Conservation (phyloP, 2,797 vertebrate genomes). For the Pristis pectinata region DNA sequence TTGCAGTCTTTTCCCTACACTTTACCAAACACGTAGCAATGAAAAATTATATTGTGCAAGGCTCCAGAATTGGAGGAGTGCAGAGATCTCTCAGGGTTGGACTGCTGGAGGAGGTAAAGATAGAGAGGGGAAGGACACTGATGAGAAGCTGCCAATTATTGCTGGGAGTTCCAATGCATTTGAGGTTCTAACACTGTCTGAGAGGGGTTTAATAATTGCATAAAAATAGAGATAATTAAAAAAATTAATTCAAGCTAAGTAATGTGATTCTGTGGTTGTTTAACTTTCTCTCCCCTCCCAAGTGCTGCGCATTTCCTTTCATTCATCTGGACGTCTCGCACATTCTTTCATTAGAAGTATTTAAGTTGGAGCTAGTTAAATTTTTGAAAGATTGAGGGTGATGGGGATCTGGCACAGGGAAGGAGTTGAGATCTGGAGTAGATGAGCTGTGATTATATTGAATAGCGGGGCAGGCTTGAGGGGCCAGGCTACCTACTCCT, state of each 20-base stretch:
- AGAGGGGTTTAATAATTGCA: not conserved
- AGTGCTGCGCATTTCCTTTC: no score
- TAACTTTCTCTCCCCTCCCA: not conserved
- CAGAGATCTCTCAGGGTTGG: not conserved
- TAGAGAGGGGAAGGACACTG: not conserved
- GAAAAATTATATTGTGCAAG: not conserved
- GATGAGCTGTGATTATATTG: no score
- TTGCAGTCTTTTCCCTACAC: no score
- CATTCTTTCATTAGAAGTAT: no score
- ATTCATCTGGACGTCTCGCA: not conserved
- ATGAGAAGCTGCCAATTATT: not conserved
- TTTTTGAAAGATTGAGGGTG: no score
- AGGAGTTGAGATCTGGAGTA: no score
- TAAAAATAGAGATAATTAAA: not conserved
- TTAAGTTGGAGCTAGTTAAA: no score
- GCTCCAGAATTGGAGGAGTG: not conserved
- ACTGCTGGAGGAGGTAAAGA: not conserved
- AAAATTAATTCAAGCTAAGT: not conserved
- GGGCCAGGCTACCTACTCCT: no score
- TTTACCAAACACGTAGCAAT: no score
- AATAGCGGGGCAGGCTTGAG: no score
- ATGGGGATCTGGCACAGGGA: no score
- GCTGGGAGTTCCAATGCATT: not conserved
- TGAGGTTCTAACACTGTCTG: no score
- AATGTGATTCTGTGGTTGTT: not conserved